Conservation (phyloP, 2,888 invertebrate species). For the Cheilosia vulpina region DNA sequence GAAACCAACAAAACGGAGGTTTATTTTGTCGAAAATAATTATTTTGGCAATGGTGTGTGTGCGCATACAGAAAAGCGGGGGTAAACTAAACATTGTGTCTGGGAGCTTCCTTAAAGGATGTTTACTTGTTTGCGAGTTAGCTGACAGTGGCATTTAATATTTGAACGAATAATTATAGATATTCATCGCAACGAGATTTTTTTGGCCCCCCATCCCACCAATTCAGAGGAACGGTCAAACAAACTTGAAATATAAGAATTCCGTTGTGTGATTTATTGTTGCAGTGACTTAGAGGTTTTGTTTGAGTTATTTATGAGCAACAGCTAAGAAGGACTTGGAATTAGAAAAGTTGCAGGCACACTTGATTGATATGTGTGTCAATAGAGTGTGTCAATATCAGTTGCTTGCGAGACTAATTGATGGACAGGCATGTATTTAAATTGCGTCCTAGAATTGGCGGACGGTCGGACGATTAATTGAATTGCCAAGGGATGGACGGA, state of each 20-base stretch:
- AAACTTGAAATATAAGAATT: not conserved
- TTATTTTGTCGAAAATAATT: constrained; percentile 6
- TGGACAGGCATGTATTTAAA: not conserved
- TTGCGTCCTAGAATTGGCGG: not conserved
- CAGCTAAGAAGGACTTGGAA: not conserved
- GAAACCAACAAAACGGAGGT: not conserved
- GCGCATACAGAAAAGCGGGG: not conserved
- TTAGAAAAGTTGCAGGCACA: not conserved
- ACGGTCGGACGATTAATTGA: not conserved
- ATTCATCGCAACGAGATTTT: not conserved
- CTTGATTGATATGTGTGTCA: constrained; percentile 8
- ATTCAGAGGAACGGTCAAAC: not conserved
- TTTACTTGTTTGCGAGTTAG: not conserved
- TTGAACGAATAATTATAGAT: constrained; percentile 3
- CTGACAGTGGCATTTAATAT: constrained; percentile 8
- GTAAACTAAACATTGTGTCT: not conserved
- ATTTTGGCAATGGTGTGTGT: not conserved
- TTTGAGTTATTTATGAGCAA: not conserved
- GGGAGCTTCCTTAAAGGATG: not conserved
- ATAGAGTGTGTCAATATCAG: constrained; percentile 4
- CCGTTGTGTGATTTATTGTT: constrained; percentile 7
- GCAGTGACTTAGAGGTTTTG: not conserved
- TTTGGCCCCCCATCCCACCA: not conserved
- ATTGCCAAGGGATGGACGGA: not conserved
- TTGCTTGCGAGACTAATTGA: constrained; percentile 6